phyloP scores from a whole-genome alignment of 2,888 invertebrate species.

The Lasiommata megera region DNA sequence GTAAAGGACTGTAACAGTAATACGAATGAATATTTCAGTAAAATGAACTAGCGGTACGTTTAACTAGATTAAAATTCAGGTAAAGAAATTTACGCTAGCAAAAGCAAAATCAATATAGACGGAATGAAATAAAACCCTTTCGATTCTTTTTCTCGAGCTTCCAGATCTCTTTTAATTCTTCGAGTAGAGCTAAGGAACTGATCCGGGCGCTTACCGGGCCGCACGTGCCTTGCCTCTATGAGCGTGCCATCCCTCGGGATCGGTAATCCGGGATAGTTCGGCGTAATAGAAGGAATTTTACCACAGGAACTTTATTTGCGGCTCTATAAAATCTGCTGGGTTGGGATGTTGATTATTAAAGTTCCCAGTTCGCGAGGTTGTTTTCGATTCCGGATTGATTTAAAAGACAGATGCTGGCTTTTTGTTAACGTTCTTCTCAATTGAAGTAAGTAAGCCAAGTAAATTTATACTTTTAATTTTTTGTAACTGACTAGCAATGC shows the following conservation, averaged over 20 bases:
- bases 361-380: not conserved
- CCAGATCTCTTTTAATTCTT: slow-evolving; percentile 34
- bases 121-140: slow-evolving; percentile 27
- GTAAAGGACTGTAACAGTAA: slow-evolving; percentile 1
- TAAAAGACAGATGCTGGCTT: not conserved
- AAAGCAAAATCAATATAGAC: slow-evolving; percentile 17
- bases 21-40: not conserved
- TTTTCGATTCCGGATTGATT: not conserved
- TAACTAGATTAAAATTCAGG: slow-evolving; percentile 1
- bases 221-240: slow-evolving; percentile 35
- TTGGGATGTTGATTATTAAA: slow-evolving; percentile 28
- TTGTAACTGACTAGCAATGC: too few species aligned
- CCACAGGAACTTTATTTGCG: slow-evolving; percentile 31
- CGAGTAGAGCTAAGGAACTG: slow-evolving; percentile 34
- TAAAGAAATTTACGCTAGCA: not conserved
- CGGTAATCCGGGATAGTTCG: slow-evolving; percentile 35
- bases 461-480: too few species aligned
- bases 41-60: not conserved
- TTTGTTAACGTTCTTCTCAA: not conserved
- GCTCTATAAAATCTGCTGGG: slow-evolving; percentile 27
- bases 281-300: slow-evolving; percentile 35
- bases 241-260: slow-evolving; percentile 31
- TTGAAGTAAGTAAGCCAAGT: not conserved
- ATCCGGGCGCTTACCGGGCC: slow-evolving; percentile 32
- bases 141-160: slow-evolving; percentile 21